Percentiles rank a stretch among this genome's conserved stretches.
phyloP scores from a whole-genome alignment of 1,140 invertebrate species.

The Antheraea pernyi region DNA sequence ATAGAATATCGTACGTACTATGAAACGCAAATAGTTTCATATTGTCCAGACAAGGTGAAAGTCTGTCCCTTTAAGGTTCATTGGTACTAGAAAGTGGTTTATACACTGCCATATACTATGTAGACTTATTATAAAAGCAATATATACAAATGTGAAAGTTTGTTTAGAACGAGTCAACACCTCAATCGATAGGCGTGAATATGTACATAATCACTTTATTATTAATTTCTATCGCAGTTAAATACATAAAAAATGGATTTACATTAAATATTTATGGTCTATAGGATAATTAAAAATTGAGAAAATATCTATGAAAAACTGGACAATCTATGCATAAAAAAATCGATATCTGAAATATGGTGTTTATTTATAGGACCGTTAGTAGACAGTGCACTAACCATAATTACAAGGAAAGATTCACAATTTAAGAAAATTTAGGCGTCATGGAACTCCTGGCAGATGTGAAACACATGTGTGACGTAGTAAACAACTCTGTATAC shows the following conservation, averaged over 20 bases:
- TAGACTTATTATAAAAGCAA: background rate
- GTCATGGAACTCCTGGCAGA: too few relatives aligned
- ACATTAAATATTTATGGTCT: background rate
- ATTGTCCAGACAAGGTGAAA: constrained; percentile 4
- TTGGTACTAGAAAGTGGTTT: background rate
- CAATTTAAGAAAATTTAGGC: too few relatives aligned
- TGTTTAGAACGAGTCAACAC: background rate
- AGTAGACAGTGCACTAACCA: too few relatives aligned
- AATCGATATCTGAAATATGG: too few relatives aligned
- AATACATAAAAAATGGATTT: background rate
- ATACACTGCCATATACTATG: background rate
- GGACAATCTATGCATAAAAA: too few relatives aligned
- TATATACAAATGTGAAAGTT: background rate
- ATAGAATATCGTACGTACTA: background rate
- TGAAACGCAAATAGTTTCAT: background rate
- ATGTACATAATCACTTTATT: background rate
- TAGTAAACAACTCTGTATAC: too few relatives aligned
- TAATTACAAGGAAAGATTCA: too few relatives aligned
- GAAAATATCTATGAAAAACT: too few relatives aligned
- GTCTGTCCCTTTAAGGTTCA: background rate
- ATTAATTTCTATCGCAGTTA: background rate
- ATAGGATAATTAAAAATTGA: too few relatives aligned
- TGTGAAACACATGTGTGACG: too few relatives aligned
- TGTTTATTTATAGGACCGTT: too few relatives aligned
- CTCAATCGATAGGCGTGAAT: background rate